Evolutionary conservation across 2,113 vertebrate species (phyloP), one percentile per base, ranked within the genome.

Genomic region (Picathartes gymnocephalus): DNA sequence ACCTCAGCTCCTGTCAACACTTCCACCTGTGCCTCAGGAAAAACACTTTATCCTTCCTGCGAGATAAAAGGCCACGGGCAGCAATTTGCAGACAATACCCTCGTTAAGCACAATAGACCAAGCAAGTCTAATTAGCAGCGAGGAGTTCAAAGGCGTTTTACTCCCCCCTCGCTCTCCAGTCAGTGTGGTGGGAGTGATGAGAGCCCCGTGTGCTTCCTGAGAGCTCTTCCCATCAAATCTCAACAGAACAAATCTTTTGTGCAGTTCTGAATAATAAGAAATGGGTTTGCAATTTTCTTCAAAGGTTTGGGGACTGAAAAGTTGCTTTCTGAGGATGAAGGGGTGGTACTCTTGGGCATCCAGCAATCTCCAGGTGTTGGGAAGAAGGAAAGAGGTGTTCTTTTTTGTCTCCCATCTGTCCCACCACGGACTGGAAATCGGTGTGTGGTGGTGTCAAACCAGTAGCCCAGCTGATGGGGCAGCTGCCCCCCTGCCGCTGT

Each of bases 1-100:
- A 10, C 23, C 28, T 11, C 56, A 7, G 35, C 28, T 15, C 0
- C 0, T 7, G 44, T 4, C 78, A 61, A 8, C 33, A 3, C 23
- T 37, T 9, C 10, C 39, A 2, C 7, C 15, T 3, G 73, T 11
- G 39, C 57, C 69, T 35, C 15, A 2, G 60, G 17, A 45, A n/a
- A 62, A 23, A 6, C 42, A 2, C 30, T 8, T 33, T 4, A 3
- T 27, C 72, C 47, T 30, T 39, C 45, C 62, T 12, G 73, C 25
- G 6, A 22, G 71, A 80, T 45, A 13, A 80, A 77, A 80, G 65
- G 80, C 37, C 71, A 15, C 70, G 13, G 57, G 37, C 81, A 54
- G 76, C 86, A 39, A 25, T 71, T 44, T 31, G 37, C 82, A 86
- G 53, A 72, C 82, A 82, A 90, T 82, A 5, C 21, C 56, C 60